Base-by-base conservation (phyloP, 1,140 invertebrate species). In the Drosophila triauraria region DNA sequence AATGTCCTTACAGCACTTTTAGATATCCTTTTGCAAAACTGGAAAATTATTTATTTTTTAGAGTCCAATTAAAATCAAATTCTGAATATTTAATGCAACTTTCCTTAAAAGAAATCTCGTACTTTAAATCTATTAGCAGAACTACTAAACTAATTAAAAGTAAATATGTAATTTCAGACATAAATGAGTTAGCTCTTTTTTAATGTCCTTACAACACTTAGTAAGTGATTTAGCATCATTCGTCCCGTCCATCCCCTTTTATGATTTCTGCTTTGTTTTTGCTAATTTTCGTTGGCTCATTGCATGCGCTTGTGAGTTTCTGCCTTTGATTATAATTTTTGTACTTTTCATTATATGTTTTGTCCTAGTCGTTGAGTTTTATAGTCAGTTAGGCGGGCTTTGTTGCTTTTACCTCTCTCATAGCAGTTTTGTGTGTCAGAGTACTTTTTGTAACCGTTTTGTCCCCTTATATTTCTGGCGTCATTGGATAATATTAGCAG, bases 261-360 rank as follows among this genome's bases (percentile, higher is more conserved):
- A 56, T 56, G 53, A 17, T 20, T n/a, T 46, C 25, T 40, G 42
- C 47, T 47, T 70, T 40, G 32, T 58, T 47, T 71, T 44, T 51
- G 35, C 12, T 25, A 42, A 50, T 63, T 56, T 67, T 70, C 30
- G 42, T 67, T 60, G 57, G 60, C 76, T 62, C 61, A 84, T 77
- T 77, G 65, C 40, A 60, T 53, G 56, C 46, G 51, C 51, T 56
- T 74, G 48, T 48, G 53, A 69, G 64, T 82, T 82, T 84, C 57
- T 80, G 72, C 72, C 58, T 35, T 35, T 76, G 62, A 71, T 70
- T 83, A 67, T 70, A 67, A 83, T 60, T 76, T 69, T 40, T 86
- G 35, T 75, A 62, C 53, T 64, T 50, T 80, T 71, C 70, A 57
- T 58, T 80, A 64, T 54, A 74, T 61, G 68, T 57, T 75, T 81